These are phyloP conservation scores for Brenthis hecate DNA, from an alignment of 2,888 invertebrate species.

Conservation along the genomic window DNA sequence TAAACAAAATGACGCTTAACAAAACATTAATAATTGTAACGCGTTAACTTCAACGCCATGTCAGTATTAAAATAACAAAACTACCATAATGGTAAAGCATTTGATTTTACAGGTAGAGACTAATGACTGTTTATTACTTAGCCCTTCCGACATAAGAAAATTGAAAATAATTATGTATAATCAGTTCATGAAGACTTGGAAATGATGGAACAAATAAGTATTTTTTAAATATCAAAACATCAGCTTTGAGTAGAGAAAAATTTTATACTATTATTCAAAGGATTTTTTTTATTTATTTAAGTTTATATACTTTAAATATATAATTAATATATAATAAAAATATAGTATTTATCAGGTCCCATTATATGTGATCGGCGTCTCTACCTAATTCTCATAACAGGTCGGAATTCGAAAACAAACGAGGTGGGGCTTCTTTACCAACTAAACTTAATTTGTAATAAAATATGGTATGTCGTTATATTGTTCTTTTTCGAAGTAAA, in stretches of 20 bases:
- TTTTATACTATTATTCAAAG: not conserved
- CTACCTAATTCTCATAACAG: constrained; percentile 37
- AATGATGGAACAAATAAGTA: no score
- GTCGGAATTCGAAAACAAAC: constrained; percentile 38
- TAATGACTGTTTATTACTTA: no score
- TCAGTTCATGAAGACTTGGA: no score
- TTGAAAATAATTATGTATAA: no score
- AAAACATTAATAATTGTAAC: constrained; percentile 24
- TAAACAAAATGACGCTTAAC: constrained; percentile 37
- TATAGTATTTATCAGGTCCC: constrained; percentile 17
- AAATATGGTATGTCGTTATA: constrained; percentile 57
- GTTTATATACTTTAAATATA: not conserved
- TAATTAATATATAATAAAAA: constrained; percentile 6
- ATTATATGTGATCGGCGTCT: constrained; percentile 6
- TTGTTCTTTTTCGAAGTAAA: constrained; percentile 54
- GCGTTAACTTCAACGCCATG: constrained; percentile 17
- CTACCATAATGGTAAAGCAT: constrained; percentile 14
- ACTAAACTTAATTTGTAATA: constrained; percentile 58
- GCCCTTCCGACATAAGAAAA: no score
- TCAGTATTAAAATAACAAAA: constrained; percentile 23
- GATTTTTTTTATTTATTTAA: not conserved
- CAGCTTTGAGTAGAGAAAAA: not conserved
- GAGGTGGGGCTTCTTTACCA: constrained; percentile 63
- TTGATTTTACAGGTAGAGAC: constrained; percentile 5
- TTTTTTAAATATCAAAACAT: no score